Base-by-base conservation (phyloP, 2,113 vertebrate species). In the Sakesphorus luctuosus region DNA sequence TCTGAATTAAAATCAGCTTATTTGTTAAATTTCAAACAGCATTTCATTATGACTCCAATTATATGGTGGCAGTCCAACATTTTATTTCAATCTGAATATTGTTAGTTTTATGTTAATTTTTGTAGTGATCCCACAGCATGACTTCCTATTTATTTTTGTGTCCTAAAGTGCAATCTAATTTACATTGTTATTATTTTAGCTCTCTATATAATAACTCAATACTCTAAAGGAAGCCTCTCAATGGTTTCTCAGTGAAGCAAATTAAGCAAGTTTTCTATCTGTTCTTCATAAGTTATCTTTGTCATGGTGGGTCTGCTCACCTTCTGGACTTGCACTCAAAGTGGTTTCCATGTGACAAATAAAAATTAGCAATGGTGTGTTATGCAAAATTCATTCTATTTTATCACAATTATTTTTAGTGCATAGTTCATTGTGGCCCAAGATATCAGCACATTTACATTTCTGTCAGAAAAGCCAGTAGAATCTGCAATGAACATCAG, bases 21-120 rank as follows among this genome's bases (percentile, higher is more conserved):
- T 52, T 59, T 1, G 1, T 87, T 63, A 43, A n/a, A 78, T 63
- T 84, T 86, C 36, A 36, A 66, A n/a, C 9, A 33, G 21, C 3
- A 3, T 65, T 31, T 52, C 84, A 43, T 24, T 84, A 19, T 66
- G 59, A 72, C 13, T 89, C 26, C 46, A 73, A 5, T 82, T 59
- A 69, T 56, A 20, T 52, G 12, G 7, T 50, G 76, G 19, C 35
- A 66, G 65, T 71, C 65, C 4, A 38, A n/a, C 4, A 44, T 50
- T 80, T 79, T 92, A 86, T 90, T 93, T 84, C 40, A 26, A 10
- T 74, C 17, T 75, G 85, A 38, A 79, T 78, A n/a, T 43, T 80
- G 12, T 89, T 89, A 17, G 6, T 25, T 77, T 84, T 67, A 25
- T 44, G 53, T 88, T 94, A 73, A 74, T 89, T 95, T 82, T 82